A percentile compares a stretch with the other conserved stretches of the same genome.
Conservation (phyloP, 2,888 invertebrate species). For the Oligia fasciuncula region DNA sequence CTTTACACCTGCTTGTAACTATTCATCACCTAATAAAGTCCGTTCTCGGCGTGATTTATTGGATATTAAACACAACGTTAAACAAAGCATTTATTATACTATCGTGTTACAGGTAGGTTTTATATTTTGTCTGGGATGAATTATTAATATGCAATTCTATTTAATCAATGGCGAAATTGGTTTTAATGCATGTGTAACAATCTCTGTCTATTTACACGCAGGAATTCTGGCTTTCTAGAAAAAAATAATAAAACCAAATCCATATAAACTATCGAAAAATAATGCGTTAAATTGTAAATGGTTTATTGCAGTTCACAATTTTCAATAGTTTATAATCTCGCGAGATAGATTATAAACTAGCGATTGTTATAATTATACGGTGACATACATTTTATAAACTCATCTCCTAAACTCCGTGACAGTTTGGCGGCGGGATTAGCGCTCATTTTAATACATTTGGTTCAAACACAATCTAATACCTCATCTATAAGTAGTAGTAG, state of each 20-base stretch:
- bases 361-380: too few relatives aligned
- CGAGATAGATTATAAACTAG: too few relatives aligned
- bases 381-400: neutral
- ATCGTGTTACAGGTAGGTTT: neutral
- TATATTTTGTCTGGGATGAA: neutral
- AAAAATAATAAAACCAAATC: too few relatives aligned
- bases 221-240: too few relatives aligned
- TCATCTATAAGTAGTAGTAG: neutral
- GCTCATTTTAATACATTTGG: neutral
- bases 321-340: too few relatives aligned
- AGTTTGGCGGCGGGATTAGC: neutral
- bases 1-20: slow-evolving; percentile 29
- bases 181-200: too few relatives aligned
- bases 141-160: neutral
- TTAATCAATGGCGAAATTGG: neutral
- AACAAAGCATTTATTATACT: slow-evolving; percentile 17
- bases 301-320: too few relatives aligned
- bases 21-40: slow-evolving; percentile 20
- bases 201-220: too few relatives aligned
- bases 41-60: slow-evolving; percentile 3
- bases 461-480: neutral
- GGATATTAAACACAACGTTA: slow-evolving; percentile 13
- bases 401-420: neutral
- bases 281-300: too few relatives aligned
- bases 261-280: too few relatives aligned